Evolutionary conservation across 1,140 invertebrate genomes (phyloP).

Genomic region (Monomorium pharaonis): DNA sequence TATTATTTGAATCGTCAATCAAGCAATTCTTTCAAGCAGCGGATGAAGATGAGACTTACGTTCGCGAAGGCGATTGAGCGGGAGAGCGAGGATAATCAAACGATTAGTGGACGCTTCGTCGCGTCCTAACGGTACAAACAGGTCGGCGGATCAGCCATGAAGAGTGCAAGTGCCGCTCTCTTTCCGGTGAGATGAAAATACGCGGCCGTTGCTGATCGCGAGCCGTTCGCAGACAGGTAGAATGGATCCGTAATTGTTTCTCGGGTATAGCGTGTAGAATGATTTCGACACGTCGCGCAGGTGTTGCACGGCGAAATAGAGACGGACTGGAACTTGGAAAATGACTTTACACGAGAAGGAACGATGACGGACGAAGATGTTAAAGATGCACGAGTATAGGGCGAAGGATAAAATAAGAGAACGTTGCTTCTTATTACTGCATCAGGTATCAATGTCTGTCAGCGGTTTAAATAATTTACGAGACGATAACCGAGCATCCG

Average conservation of each 20-base stretch:
- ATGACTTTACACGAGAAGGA: not conserved
- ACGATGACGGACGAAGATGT: not conserved
- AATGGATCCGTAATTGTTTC: slow-evolving; percentile 32
- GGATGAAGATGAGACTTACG: not conserved
- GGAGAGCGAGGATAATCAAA: slow-evolving; percentile 54
- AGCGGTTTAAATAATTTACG: not conserved
- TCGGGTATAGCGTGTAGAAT: slow-evolving; percentile 16
- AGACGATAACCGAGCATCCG: not conserved
- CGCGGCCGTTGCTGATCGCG: slow-evolving; percentile 1
- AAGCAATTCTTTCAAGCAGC: not conserved
- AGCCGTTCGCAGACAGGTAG: not conserved
- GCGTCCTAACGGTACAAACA: slow-evolving; percentile 66
- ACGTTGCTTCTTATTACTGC: not conserved
- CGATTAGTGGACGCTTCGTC: slow-evolving; percentile 54
- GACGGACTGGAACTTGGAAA: not conserved
- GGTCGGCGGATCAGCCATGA: slow-evolving; percentile 57
- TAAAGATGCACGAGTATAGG: not conserved
- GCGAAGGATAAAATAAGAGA: not conserved
- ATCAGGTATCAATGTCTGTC: not conserved
- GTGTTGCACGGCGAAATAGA: not conserved
- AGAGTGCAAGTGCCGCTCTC: slow-evolving; percentile 69
- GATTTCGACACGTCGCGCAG: slow-evolving; percentile 26
- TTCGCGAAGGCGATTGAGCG: slow-evolving; percentile 15
- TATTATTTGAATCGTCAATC: not conserved
- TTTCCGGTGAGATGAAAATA: slow-evolving; percentile 46